Evolutionary conservation across 92 coral and sea anemone species (phyloP), one percentile per base, ranked within the genome.

Genomic region (Porites divaricata): DNA sequence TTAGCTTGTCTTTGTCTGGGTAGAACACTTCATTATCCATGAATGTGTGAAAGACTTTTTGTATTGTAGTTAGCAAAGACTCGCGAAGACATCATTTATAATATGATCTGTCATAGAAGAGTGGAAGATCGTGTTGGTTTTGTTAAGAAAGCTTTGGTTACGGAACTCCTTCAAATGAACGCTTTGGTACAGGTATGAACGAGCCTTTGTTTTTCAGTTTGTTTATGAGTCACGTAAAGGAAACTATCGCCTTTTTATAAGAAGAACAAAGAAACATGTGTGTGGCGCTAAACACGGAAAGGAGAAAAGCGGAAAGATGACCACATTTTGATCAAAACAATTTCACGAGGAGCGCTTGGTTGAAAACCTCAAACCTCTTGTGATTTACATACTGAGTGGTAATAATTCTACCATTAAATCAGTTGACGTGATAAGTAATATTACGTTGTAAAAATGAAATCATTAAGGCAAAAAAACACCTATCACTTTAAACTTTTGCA

Each of bases 201-300:
- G 78, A 73, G 17, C 41, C 70, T 82, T 82, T 72, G 72, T 72
- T 82, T 51, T 52, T 59, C n/a, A 35, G 24, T 61, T 23, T 54
- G 74, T 80, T 51, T 57, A 53, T 28, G 11, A 19, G 69, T 56
- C 13, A 70, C 70, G 21, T 71, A 41, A 70, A 15, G 41, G 28
- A 22, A 54, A 17, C 26, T 68, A 70, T 28, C 59, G 48, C 68
- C 59, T 81, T 71, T 35, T 72, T 13, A 54, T 8, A 9, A 1
- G 9, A 17, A 15, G 69, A 63, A 82, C 86, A 82, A 82, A 82
- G 16, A 49, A 57, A 62, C 86, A 82, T 78, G 53, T 82, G 86
- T 49, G 59, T 21, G 72, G 41, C 21, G 63, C 21, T 8, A 48
- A 16, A 68, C 77, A 66, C 22, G 25, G 21, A 59, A 22, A 49